These are phyloP conservation scores for Nasonia vitripennis DNA, from an alignment of 1,140 invertebrate species.

Conservation along the genomic window DNA sequence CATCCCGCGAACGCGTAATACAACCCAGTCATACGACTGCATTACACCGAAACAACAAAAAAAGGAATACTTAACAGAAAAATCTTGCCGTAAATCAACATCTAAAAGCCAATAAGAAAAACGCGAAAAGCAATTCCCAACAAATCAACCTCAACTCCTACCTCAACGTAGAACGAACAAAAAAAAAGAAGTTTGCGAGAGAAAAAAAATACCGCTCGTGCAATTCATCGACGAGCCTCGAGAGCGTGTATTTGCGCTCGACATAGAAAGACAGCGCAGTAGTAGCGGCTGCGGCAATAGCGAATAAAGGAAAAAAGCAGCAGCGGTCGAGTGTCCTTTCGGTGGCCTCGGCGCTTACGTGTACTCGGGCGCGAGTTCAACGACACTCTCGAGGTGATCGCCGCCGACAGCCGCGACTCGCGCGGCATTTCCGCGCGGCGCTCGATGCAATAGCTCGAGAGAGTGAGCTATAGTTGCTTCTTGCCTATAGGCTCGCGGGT, in stretches of 20 bases:
- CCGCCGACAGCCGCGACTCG: not conserved
- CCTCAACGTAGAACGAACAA: not conserved
- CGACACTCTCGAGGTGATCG: conserved; percentile 37
- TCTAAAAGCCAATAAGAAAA: not conserved
- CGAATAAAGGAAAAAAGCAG: conserved; percentile 20
- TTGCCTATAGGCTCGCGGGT: not conserved
- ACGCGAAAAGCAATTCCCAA: not conserved
- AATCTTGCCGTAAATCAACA: not conserved
- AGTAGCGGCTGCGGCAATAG: not conserved
- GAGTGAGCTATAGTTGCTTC: not conserved
- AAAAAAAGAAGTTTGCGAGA: not conserved
- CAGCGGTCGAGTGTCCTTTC: conserved; percentile 40
- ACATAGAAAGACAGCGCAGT: not conserved
- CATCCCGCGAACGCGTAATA: not conserved
- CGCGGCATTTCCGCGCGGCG: conserved; percentile 36
- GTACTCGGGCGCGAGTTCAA: conserved; percentile 39
- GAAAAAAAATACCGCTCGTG: not conserved
- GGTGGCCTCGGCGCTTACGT: conserved; percentile 19
- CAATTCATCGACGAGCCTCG: conserved; percentile 12
- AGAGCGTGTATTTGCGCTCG: not conserved
- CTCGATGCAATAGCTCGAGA: not conserved
- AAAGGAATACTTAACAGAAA: not conserved
- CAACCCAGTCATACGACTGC: no score
- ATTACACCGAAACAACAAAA: not conserved
- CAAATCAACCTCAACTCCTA: not conserved